Percentiles rank a stretch among this genome's conserved stretches.
These are phyloP conservation scores for Anguilla obscura DNA, from an alignment of 2,797 vertebrate species.

Conservation along the genomic window DNA sequence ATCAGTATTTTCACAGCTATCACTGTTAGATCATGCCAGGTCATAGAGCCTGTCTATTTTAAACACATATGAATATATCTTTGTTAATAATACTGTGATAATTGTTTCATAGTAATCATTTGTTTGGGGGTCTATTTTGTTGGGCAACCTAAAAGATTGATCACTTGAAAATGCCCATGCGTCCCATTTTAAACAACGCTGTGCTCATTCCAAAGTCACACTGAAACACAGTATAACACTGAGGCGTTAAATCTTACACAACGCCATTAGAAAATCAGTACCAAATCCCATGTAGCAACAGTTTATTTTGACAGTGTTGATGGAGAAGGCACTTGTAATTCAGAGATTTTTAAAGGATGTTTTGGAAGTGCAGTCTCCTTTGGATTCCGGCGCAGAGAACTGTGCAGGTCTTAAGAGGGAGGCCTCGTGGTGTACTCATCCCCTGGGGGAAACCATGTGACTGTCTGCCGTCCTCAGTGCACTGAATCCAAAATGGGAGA, in stretches of 20 bases:
- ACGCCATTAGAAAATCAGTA: neutral
- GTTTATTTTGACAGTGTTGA: neutral
- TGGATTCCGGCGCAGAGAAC: neutral
- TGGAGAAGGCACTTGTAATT: neutral
- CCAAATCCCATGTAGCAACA: neutral
- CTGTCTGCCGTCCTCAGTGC: neutral
- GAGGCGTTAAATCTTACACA: neutral
- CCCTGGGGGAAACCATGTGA: neutral
- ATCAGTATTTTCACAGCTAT: neutral
- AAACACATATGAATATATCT: neutral
- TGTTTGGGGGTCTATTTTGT: neutral
- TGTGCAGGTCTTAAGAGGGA: neutral
- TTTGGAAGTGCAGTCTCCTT: neutral
- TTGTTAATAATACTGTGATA: neutral
- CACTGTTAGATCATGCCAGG: neutral
- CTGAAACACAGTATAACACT: no score
- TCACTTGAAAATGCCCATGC: neutral
- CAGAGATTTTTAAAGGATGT: neutral
- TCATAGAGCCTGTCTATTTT: neutral
- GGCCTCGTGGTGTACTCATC: neutral
- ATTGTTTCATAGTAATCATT: neutral
- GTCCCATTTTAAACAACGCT: neutral
- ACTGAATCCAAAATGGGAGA: conserved; percentile 5
- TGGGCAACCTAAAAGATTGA: neutral
- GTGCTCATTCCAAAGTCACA: neutral